These are phyloP conservation scores for Pollimyrus isidori DNA, from an alignment of 2,113 vertebrate genomes.

Conservation along the genomic window DNA sequence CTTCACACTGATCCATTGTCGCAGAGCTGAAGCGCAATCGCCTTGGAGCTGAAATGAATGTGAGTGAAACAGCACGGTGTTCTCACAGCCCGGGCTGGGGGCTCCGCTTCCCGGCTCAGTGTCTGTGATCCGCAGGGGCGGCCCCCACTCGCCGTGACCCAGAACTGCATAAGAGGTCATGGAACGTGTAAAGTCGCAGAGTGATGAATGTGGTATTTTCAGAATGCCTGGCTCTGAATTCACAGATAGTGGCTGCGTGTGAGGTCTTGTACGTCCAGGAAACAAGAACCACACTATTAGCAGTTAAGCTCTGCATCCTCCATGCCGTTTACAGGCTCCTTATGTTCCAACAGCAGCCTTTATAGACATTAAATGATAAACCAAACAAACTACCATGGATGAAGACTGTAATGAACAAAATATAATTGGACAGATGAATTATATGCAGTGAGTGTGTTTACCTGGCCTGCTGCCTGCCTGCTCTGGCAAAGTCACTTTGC, in stretches of 20 bases:
- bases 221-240: neutral
- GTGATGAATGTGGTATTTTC: neutral
- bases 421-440: neutral
- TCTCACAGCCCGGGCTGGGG: neutral
- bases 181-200: neutral
- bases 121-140: neutral
- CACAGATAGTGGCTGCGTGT: neutral
- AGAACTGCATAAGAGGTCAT: neutral
- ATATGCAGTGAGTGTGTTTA: neutral
- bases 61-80: neutral
- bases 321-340: neutral
- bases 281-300: neutral
- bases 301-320: neutral
- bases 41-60: neutral
- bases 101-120: neutral
- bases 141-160: neutral
- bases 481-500: neutral
- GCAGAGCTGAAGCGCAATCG: neutral
- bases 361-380: neutral
- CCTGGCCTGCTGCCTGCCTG: neutral
- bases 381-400: neutral
- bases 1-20: neutral
- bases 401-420: neutral
- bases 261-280: neutral
- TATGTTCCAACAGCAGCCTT: neutral